phyloP scores from a whole-genome alignment of 2,797 vertebrate genomes.

The Dallia pectoralis region DNA sequence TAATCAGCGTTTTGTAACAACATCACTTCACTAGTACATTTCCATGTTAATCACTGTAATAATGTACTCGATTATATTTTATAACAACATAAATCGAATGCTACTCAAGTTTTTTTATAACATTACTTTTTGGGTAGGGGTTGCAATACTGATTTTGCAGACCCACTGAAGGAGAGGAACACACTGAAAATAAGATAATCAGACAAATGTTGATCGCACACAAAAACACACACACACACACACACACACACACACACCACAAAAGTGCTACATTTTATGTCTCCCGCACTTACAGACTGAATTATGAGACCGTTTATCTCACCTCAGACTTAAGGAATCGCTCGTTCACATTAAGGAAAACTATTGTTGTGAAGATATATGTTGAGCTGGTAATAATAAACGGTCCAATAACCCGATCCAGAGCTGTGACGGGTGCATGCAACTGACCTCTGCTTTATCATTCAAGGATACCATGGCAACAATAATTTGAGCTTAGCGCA shows the following conservation, averaged over 20 bases:
- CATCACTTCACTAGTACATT: constrained; percentile 18
- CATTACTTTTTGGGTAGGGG: constrained; percentile 10
- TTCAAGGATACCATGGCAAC: too few relatives aligned
- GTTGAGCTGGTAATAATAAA: constrained; percentile 21
- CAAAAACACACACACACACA: not conserved
- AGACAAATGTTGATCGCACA: not conserved
- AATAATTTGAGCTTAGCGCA: not conserved
- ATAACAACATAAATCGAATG: constrained; percentile 7
- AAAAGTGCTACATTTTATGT: constrained; percentile 26
- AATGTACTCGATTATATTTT: constrained; percentile 1
- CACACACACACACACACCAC: not conserved
- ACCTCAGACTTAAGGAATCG: constrained; percentile 20
- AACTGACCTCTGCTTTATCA: not conserved
- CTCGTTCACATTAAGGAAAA: constrained; percentile 10
- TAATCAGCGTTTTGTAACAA: constrained; percentile 23
- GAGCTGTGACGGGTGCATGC: not conserved
- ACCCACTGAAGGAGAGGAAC: not conserved
- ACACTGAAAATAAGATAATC: constrained; percentile 10
- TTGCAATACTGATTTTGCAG: constrained; percentile 13
- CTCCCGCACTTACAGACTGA: constrained; percentile 6
- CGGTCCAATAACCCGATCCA: constrained; percentile 30
- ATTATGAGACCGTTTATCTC: constrained; percentile 12
- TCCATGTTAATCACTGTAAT: constrained; percentile 16
- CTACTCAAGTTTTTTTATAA: constrained; percentile 13
- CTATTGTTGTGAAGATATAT: constrained; percentile 35